Conservation (phyloP, 2,113 vertebrate species). For the Tetraodon nigroviridis region DNA sequence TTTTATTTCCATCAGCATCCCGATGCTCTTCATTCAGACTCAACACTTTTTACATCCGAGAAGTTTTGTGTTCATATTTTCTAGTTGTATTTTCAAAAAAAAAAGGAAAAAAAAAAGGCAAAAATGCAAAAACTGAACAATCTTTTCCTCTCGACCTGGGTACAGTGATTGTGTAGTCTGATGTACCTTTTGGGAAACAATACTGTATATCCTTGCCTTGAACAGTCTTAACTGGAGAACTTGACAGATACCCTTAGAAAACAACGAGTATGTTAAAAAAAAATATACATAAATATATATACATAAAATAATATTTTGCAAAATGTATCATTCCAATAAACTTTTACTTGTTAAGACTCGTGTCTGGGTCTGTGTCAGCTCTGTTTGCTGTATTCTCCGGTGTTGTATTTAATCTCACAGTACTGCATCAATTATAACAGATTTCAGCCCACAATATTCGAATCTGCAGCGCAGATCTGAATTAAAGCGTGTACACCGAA, state of each 20-base stretch:
- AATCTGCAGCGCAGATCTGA: too few relatives aligned
- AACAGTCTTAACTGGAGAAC: conserved; percentile 82
- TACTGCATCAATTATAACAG: too few relatives aligned
- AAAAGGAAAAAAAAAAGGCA: conserved; percentile 26
- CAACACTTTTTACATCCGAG: conserved; percentile 75
- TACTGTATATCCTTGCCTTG: conserved; percentile 82
- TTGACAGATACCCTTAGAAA: conserved; percentile 80
- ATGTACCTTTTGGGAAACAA: conserved; percentile 80
- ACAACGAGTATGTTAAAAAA: conserved; percentile 78
- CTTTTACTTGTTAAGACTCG: conserved; percentile 83
- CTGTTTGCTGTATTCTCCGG: conserved; percentile 7
- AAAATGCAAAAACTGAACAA: conserved; percentile 70
- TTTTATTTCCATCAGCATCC: conserved; percentile 64
- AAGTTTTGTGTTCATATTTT: conserved; percentile 77
- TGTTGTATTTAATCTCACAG: too few relatives aligned
- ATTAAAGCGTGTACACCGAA: too few relatives aligned
- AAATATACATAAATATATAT: conserved; percentile 28
- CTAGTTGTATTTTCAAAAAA: conserved; percentile 81
- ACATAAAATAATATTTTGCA: conserved; percentile 83
- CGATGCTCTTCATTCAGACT: conserved; percentile 64
- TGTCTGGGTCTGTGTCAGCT: conserved; percentile 42
- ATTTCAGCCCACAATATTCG: too few relatives aligned
- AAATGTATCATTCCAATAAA: conserved; percentile 87
- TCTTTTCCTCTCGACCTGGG: conserved; percentile 74
- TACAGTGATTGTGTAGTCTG: conserved; percentile 80